Percentiles rank a stretch among this genome's conserved stretches.
Evolutionary conservation across 2,113 vertebrate genomes (phyloP).

Genomic region (Girardinichthys multiradiatus): DNA sequence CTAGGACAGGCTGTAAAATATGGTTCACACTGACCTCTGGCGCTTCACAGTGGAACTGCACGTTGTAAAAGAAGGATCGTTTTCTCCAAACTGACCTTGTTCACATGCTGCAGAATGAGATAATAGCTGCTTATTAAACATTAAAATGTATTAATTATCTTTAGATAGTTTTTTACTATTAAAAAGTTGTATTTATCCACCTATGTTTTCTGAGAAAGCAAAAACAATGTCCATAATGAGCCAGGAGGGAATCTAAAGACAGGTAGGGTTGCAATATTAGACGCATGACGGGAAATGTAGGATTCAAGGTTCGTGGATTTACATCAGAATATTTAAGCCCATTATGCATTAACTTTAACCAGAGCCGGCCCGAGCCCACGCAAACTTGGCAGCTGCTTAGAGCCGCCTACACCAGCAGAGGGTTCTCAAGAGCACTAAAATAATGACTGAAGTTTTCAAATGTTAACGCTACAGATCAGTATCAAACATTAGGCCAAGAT

Average conservation of each 20-base stretch:
- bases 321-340: neutral
- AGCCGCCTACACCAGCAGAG: too few species aligned
- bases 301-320: neutral
- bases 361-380: too few species aligned
- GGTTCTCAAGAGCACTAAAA: too few species aligned
- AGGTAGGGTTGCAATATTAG: neutral
- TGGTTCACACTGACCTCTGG: slow-evolving; percentile 51
- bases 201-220: neutral
- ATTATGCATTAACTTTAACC: too few species aligned
- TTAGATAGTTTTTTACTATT: neutral
- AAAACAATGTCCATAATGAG: neutral
- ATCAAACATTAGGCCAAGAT: too few species aligned
- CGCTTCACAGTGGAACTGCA: slow-evolving; percentile 14
- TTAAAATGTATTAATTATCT: neutral
- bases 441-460: too few species aligned
- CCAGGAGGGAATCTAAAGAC: too few species aligned
- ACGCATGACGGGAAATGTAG: neutral
- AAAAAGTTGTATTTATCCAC: fast-evolving
- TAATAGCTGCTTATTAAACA: neutral
- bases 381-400: too few species aligned
- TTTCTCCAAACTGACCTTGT: too few species aligned
- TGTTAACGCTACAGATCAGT: too few species aligned
- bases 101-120: neutral
- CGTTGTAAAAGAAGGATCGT: neutral
- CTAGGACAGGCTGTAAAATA: neutral